Evolutionary conservation across 2,113 vertebrate genomes (phyloP).

Genomic region (Gallinago jamesoni): DNA sequence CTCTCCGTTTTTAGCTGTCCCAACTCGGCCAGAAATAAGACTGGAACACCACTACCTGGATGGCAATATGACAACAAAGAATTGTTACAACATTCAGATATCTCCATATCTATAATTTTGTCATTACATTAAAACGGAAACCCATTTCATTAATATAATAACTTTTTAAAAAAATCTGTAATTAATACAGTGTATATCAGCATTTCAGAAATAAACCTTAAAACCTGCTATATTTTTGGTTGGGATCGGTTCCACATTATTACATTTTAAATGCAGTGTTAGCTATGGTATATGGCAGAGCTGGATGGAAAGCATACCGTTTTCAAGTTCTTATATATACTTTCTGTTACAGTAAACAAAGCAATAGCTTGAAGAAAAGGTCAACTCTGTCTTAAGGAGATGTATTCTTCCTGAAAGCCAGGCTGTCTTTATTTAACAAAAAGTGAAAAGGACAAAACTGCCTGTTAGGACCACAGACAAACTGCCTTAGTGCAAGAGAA

Average conservation of each 20-base stretch:
- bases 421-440: not conserved
- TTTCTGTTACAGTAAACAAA: not conserved
- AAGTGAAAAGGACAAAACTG: not conserved
- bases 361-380: not conserved
- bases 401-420: not conserved
- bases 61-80: conserved; percentile 33
- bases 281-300: not conserved
- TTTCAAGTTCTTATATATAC: not conserved
- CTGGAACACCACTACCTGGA: conserved; percentile 19
- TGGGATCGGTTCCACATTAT: not conserved
- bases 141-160: conserved; percentile 75
- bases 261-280: not conserved
- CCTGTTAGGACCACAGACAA: not conserved
- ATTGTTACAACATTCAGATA: conserved; percentile 42
- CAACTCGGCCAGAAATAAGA: conserved; percentile 91
- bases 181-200: conserved; percentile 76
- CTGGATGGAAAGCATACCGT: not conserved
- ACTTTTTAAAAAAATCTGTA: conserved; percentile 72
- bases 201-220: conserved; percentile 73
- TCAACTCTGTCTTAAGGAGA: not conserved
- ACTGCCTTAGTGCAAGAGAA: not conserved
- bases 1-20: conserved; percentile 82
- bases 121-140: conserved; percentile 57
- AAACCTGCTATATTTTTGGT: conserved; percentile 34
- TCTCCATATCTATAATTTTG: conserved; percentile 37